Evolutionary conservation across 2,888 invertebrate species (phyloP).

Genomic region (Mesochorus sp.): DNA sequence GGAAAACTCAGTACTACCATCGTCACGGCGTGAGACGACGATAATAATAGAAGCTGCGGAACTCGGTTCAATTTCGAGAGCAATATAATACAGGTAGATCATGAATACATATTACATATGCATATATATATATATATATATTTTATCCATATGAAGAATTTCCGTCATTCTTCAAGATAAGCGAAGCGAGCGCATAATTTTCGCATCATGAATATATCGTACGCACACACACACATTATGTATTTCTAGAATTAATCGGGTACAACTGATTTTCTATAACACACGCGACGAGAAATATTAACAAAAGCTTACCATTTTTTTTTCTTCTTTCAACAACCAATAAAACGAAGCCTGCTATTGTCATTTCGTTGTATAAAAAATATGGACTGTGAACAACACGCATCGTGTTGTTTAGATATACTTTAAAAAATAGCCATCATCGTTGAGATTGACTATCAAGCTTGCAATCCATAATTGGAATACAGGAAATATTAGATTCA

Average conservation of each 20-base stretch:
- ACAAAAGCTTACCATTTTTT: too few species aligned
- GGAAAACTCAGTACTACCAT: not conserved
- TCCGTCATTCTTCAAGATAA: constrained; percentile 3
- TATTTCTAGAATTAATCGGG: not conserved
- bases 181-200: constrained; percentile 1
- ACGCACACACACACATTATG: too few species aligned
- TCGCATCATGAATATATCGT: not conserved
- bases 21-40: constrained; percentile 5
- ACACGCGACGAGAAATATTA: not conserved
- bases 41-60: constrained; percentile 35
- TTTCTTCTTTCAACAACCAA: not conserved
- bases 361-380: not conserved
- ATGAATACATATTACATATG: constrained; percentile 4
- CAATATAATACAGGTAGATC: not conserved
- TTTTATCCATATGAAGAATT: constrained; percentile 27
- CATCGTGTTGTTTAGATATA: too few species aligned
- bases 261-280: not conserved
- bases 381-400: too few species aligned
- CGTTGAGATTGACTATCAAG: too few species aligned
- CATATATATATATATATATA: not conserved
- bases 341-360: not conserved
- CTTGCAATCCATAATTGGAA: too few species aligned
- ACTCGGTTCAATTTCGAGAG: constrained; percentile 21
- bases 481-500: too few species aligned
- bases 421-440: too few species aligned